Evolutionary conservation across 2,888 invertebrate genomes (phyloP).

Genomic region (Sphaerophoria rueppellii): DNA sequence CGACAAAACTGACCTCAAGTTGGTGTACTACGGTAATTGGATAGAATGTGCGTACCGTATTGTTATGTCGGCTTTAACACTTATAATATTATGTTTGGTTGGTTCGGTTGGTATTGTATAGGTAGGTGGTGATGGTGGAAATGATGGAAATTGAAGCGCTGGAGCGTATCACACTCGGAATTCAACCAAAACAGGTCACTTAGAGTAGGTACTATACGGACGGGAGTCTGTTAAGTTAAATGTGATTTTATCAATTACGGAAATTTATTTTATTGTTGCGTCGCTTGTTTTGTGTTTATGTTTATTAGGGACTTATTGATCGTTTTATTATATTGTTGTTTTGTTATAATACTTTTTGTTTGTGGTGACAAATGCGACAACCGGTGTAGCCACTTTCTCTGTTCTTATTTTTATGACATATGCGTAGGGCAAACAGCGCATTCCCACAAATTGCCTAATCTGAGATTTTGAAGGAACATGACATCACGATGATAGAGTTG

Average conservation of each 20-base stretch:
- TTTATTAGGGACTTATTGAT: background rate
- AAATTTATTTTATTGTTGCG: constrained; percentile 41
- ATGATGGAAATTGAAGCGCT: constrained; percentile 31
- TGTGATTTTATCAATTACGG: constrained; percentile 50
- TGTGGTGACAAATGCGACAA: background rate
- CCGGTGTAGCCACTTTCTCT: too few relatives aligned
- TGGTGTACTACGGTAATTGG: constrained; percentile 61
- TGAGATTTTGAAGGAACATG: too few relatives aligned
- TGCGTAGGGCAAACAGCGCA: too few relatives aligned
- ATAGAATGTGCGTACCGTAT: constrained; percentile 61
- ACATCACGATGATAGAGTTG: too few relatives aligned
- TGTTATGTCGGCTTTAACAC: constrained; percentile 27
- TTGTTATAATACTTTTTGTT: background rate
- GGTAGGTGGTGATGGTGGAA: too few relatives aligned
- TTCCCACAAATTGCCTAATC: too few relatives aligned
- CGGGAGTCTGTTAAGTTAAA: constrained; percentile 10
- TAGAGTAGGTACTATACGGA: background rate
- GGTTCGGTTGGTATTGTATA: background rate
- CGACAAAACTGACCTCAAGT: constrained; percentile 48
- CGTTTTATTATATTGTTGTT: background rate
- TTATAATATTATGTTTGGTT: background rate
- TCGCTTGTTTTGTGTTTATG: constrained; percentile 4
- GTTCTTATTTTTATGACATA: too few relatives aligned
- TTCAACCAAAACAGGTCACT: constrained; percentile 48
- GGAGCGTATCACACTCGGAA: constrained; percentile 45